Conservation (phyloP, 1,140 invertebrate genomes). For the Panulirus ornatus region DNA sequence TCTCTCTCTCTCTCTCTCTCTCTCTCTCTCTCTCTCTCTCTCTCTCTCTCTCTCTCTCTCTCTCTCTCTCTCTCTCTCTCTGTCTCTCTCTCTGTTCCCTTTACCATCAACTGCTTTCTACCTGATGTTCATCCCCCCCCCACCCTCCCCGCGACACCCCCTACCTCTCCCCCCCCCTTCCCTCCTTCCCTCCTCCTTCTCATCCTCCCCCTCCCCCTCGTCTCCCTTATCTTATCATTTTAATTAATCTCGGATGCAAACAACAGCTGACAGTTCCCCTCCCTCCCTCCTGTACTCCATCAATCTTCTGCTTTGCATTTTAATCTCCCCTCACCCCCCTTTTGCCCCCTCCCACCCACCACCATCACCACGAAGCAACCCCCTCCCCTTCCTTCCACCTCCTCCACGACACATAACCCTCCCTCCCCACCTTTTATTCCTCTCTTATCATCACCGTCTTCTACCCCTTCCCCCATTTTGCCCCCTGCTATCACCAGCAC, state of each 20-base stretch:
- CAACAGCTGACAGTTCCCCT: slow-evolving; percentile 31
- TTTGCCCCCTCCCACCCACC: not conserved
- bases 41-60: not conserved
- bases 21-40: not conserved
- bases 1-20: not conserved
- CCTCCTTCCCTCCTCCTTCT: too few species aligned
- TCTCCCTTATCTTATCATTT: not conserved
- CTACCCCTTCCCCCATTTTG: not conserved
- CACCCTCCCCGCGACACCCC: not conserved
- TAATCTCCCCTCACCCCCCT: not conserved
- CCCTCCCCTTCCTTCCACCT: not conserved
- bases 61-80: not conserved
- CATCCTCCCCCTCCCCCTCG: not conserved
- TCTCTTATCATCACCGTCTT: not conserved
- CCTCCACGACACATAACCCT: not conserved
- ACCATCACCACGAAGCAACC: too few species aligned
- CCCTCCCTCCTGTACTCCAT: not conserved
- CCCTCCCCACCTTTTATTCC: not conserved
- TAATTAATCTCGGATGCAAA: slow-evolving; percentile 42
- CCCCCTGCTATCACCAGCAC: too few species aligned
- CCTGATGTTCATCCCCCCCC: not conserved
- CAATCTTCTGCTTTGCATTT: not conserved
- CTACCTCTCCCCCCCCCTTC: not conserved
- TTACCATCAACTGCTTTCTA: not conserved
- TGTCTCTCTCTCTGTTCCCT: slow-evolving; percentile 5